Evolutionary conservation across 2,113 vertebrate genomes (phyloP), one percentile per base, ranked within the genome.

Genomic region (Carassius gibelio): DNA sequence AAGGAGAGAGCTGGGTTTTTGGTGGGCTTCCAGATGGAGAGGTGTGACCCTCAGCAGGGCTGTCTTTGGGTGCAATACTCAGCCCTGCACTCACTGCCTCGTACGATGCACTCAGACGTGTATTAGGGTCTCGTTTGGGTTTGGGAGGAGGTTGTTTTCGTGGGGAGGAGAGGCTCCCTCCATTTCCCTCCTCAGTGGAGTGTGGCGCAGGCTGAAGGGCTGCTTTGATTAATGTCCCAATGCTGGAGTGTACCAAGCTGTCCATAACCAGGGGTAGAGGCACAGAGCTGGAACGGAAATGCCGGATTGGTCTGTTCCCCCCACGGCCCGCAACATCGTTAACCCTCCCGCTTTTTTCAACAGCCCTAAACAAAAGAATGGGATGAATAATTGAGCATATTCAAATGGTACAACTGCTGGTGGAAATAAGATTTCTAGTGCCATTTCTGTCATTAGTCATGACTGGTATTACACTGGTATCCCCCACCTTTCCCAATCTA

Each of bases 101-200:
- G 1, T 99, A 99, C 0, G 98, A 99, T 68, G 97, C 97, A 8
- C 98, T 99, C 90, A 99, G 94, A 83, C 98, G 93, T 1, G 98
- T 99, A 93, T 95, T 97, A 57, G 98, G 98, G 93, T 99, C 97
- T 93, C 98, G 94, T 95, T 98, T 99, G 87, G 98, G 98, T 91
- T 99, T 99, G 68, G 98, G 98, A 34, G 98, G 98, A 92, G 98
- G 98, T 89, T 99, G 98, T 94, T 98, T 99, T 91, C 98, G 93
- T 89, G 98, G 98, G 7, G 98, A 99, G 0, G 96, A 96, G 76
- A 96, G 94, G 88, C 88, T 85, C 8, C 89, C 88, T 0, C 88
- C 84, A 78, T 85, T 78, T 8, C 88, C 92, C 0, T 98, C 97
- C 0, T 98, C 96, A 81, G 89, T 93, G 90, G 93, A 94, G 90